These are phyloP conservation scores for Philypnodon macrostomus DNA, from an alignment of 2,797 vertebrate genomes.

Conservation along the genomic window DNA sequence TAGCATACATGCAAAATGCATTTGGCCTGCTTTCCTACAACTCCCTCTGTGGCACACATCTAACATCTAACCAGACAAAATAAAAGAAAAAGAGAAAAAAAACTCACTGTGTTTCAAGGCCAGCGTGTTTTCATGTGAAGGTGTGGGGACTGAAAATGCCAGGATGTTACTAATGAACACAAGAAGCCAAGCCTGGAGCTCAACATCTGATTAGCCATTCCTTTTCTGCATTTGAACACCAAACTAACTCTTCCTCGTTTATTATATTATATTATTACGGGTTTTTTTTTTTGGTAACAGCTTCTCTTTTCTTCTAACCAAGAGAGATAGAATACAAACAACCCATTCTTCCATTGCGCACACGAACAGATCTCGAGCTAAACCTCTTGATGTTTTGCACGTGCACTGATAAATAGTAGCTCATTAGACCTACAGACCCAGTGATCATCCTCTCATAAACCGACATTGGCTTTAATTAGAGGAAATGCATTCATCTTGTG, in stretches of 20 bases:
- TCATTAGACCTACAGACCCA: conserved; percentile 38
- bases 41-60: conserved; percentile 21
- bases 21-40: conserved; percentile 10
- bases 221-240: conserved; percentile 51
- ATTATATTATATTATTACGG: conserved; percentile 23
- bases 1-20: too few relatives aligned
- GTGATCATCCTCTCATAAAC: conserved; percentile 42
- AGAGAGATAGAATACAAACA: neutral
- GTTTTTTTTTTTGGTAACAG: conserved; percentile 32
- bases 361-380: conserved; percentile 27
- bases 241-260: conserved; percentile 26
- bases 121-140: conserved; percentile 38
- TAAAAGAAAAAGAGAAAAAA: too few relatives aligned
- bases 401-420: conserved; percentile 56
- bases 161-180: conserved; percentile 65
- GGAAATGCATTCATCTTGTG: conserved; percentile 58
- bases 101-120: conserved; percentile 40
- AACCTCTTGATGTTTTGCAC: conserved; percentile 37
- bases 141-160: conserved; percentile 38
- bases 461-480: conserved; percentile 66
- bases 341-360: conserved; percentile 6
- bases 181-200: conserved; percentile 37
- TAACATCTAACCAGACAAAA: conserved; percentile 16
- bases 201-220: conserved; percentile 60
- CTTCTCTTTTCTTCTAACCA: conserved; percentile 8